Base-by-base conservation (phyloP, 2,797 vertebrate species). In the Moxostoma hubbsi region DNA sequence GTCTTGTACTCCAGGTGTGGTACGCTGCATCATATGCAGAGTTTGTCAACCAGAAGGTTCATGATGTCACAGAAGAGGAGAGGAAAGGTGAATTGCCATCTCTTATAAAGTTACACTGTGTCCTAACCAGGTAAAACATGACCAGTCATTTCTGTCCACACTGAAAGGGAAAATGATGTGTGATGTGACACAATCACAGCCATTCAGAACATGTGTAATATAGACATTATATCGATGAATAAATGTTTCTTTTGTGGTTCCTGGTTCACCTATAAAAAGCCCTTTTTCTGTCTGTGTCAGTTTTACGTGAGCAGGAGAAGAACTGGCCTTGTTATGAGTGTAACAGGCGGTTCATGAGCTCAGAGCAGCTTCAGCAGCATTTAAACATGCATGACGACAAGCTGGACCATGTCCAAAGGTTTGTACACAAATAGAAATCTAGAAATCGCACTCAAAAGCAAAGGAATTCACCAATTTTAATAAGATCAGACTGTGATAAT, bases 281-380 rank as follows among this genome's bases (percentile, higher is more conserved):
- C 36, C 36, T 36, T 9, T 1, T 45, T 65, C 10, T 65, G 12
- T 65, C 9, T 67, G 58, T 58, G 53, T 0, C 82, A 99, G 98
- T 97, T 69, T 93, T 99, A 67, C 92, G 97, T 79, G 98, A 99
- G 58, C 97, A 98, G 82, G 98, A 99, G 90, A 98, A 97, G 93
- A 99, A 99, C 85, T 99, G 98, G 98, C 98, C 98, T 0, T 99
- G 98, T 84, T 99, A 97, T 0, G 98, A 99, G 84, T 99, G 98
- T 75, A 98, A 96, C 85, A 94, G 96, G 0, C 97, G 98, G 12
- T 99, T 99, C 75, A 91, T 97, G 91, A 99, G 96, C 92, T 99
- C 97, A 0, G 97, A 99, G 81, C 97, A 99, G 63, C 93, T 99
- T 54, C 98, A 99, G 85, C 97, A 97, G 77, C 98, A 99, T 83